phyloP scores from a whole-genome alignment of 2,113 vertebrate species.

The Sylvilagus bachmani region DNA sequence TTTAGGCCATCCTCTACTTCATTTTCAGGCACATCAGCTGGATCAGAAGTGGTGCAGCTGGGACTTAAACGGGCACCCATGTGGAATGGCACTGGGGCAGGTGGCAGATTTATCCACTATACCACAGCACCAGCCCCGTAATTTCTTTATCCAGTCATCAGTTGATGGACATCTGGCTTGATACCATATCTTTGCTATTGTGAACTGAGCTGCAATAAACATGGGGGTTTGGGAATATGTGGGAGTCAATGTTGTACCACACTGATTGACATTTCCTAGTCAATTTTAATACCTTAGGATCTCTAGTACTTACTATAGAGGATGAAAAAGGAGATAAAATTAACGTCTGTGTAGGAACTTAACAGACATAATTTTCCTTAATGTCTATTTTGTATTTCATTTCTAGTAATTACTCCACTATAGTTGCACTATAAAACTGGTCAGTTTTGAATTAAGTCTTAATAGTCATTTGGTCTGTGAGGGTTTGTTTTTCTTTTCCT shows the following conservation, averaged over 20 bases:
- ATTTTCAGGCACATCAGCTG: too few species aligned
- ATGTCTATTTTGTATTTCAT: conserved; percentile 7
- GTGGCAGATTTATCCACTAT: too few species aligned
- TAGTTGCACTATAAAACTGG: background rate
- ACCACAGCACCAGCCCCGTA: too few species aligned
- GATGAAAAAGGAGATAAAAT: background rate
- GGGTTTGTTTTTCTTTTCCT: background rate
- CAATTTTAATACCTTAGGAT: background rate
- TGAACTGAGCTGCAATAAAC: too few species aligned
- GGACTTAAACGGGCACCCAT: too few species aligned
- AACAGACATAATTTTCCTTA: background rate
- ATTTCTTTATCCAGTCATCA: too few species aligned
- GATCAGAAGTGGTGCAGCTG: too few species aligned
- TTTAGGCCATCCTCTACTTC: too few species aligned
- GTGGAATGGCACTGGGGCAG: too few species aligned
- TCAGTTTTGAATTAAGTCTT: background rate
- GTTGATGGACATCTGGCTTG: too few species aligned
- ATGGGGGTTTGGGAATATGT: background rate
- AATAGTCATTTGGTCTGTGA: background rate
- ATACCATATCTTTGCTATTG: too few species aligned
- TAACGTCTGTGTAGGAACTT: background rate
- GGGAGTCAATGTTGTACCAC: background rate
- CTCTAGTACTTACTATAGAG: background rate
- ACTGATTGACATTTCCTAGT: background rate
- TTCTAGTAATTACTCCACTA: background rate